Conservation (phyloP, 2,888 invertebrate genomes). For the Folsomia manolachei region DNA sequence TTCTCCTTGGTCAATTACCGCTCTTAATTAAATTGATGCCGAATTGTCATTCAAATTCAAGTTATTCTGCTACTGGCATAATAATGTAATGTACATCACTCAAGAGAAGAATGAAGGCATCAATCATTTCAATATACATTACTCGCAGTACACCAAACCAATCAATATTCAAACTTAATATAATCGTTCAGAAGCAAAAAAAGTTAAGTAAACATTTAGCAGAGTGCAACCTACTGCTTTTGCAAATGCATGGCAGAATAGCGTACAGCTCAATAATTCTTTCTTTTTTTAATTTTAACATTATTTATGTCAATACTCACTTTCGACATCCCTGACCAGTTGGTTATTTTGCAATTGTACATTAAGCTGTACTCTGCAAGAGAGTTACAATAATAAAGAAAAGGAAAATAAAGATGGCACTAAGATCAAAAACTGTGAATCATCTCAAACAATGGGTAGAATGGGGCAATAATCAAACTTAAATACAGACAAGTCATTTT, state of each 20-base stretch:
- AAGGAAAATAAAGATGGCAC: no score
- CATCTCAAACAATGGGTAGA: background rate
- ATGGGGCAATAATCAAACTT: background rate
- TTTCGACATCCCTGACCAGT: background rate
- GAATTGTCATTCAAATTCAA: slow-evolving; percentile 10
- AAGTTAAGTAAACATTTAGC: background rate
- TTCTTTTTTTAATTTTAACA: background rate
- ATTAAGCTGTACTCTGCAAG: no score
- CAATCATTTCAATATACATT: slow-evolving; percentile 4
- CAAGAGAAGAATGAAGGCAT: background rate
- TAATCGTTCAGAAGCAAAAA: background rate
- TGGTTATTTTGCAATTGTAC: no score
- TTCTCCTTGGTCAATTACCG: slow-evolving; percentile 2
- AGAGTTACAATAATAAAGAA: no score
- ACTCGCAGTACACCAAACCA: background rate
- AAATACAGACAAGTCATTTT: no score
- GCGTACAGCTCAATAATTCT: background rate
- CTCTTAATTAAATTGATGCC: slow-evolving; percentile 13
- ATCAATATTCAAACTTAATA: background rate
- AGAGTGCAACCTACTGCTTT: no score
- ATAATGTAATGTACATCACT: background rate
- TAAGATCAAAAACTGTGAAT: background rate
- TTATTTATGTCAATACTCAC: background rate
- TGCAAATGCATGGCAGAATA: background rate
- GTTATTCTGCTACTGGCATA: background rate